phyloP scores from a whole-genome alignment of 2,888 invertebrate genomes.

The Sminthurinus aureus region DNA sequence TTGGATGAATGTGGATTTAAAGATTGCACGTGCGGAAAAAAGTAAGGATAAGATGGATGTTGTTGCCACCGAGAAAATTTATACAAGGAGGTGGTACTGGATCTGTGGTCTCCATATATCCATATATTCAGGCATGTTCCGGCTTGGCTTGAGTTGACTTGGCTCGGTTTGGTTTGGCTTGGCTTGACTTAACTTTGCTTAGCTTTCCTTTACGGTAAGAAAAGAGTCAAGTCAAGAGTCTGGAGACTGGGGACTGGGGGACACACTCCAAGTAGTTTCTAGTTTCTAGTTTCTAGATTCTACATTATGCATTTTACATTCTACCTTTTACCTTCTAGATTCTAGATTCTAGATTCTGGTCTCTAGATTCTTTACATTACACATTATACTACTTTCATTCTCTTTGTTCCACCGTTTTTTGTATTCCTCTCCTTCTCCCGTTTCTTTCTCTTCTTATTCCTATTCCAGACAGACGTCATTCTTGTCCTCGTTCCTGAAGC shows the following conservation, averaged over 20 bases:
- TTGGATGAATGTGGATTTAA: slow-evolving; percentile 10
- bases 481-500: background rate
- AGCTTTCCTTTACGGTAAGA: background rate
- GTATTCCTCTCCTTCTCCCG: background rate
- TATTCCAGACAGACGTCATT: background rate
- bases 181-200: too few relatives aligned
- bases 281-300: too few relatives aligned
- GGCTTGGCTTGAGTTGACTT: too few relatives aligned
- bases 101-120: too few relatives aligned
- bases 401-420: background rate
- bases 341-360: background rate
- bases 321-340: too few relatives aligned
- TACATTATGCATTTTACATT: too few relatives aligned
- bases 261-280: background rate
- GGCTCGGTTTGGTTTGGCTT: too few relatives aligned
- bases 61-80: background rate
- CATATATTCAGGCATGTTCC: too few relatives aligned
- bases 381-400: background rate
- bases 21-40: slow-evolving; percentile 32
- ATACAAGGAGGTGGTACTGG: background rate
- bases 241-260: background rate
- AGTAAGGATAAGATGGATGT: slow-evolving; percentile 7
- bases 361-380: too few relatives aligned
- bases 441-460: background rate
- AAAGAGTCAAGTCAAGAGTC: background rate